Conservation (phyloP, 2,797 vertebrate genomes). For the Arctocebus calabarensis region DNA sequence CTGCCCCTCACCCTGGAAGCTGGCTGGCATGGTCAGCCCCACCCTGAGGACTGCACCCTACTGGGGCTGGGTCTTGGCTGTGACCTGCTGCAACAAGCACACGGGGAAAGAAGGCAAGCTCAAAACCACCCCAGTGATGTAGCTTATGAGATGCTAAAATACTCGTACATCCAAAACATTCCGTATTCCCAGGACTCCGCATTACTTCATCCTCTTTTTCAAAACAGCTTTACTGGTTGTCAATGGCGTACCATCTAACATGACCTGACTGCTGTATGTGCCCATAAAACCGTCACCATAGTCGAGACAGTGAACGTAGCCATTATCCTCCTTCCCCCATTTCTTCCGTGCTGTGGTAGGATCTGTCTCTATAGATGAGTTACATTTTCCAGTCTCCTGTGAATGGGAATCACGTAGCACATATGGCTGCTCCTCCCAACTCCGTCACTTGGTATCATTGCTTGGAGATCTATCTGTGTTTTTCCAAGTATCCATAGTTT, state of each 20-base stretch:
- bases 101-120: background rate
- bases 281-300: background rate
- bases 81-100: background rate
- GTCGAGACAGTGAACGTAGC: accelerated
- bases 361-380: background rate
- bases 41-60: background rate
- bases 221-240: background rate
- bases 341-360: background rate
- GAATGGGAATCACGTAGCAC: background rate
- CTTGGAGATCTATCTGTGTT: background rate
- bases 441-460: background rate
- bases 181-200: background rate
- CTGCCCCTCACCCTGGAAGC: background rate
- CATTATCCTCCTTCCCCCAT: background rate
- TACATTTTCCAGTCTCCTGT: background rate
- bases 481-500: accelerated
- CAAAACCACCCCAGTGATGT: background rate
- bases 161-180: background rate
- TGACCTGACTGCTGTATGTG: accelerated
- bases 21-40: background rate
- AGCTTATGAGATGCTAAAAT: background rate
- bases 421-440: accelerated
- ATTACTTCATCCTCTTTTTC: background rate
- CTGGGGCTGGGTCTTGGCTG: background rate
- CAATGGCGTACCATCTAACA: background rate